Evolutionary conservation across 2,888 invertebrate species (phyloP).

Genomic region (Girardia tigrina): DNA sequence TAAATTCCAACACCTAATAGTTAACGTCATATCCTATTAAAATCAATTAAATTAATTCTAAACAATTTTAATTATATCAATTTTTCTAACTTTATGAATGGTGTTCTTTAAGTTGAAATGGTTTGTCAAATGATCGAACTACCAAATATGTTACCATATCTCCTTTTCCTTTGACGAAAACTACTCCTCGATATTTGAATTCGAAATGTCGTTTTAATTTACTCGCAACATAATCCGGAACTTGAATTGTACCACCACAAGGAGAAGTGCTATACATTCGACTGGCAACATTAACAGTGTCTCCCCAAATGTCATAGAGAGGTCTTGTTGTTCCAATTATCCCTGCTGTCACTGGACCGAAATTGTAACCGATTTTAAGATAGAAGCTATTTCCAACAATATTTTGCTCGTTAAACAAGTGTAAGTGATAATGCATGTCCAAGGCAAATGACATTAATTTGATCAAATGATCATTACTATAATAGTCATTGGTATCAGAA

Average conservation of each 20-base stretch:
- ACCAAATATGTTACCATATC: constrained; percentile 25
- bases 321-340: constrained; percentile 85
- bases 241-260: constrained; percentile 27
- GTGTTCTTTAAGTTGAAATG: constrained; percentile 17
- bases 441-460: constrained; percentile 57
- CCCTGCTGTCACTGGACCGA: constrained; percentile 80
- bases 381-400: constrained; percentile 46
- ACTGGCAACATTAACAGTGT: constrained; percentile 88
- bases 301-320: constrained; percentile 95
- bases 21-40: too few species aligned
- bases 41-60: too few species aligned
- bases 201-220: constrained; percentile 5
- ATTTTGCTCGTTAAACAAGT: constrained; percentile 47
- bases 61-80: too few species aligned
- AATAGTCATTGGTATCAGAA: constrained; percentile 62
- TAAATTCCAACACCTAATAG: too few species aligned
- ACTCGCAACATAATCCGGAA: neutral
- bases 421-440: constrained; percentile 63
- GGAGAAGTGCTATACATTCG: constrained; percentile 71
- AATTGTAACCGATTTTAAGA: constrained; percentile 66
- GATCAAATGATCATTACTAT: constrained; percentile 53
- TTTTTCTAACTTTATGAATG: too few species aligned
- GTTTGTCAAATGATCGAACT: neutral
- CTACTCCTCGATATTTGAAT: constrained; percentile 18
- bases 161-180: constrained; percentile 35